Conservation (phyloP, 2,797 vertebrate genomes). For the Megaceryle alcyon region DNA sequence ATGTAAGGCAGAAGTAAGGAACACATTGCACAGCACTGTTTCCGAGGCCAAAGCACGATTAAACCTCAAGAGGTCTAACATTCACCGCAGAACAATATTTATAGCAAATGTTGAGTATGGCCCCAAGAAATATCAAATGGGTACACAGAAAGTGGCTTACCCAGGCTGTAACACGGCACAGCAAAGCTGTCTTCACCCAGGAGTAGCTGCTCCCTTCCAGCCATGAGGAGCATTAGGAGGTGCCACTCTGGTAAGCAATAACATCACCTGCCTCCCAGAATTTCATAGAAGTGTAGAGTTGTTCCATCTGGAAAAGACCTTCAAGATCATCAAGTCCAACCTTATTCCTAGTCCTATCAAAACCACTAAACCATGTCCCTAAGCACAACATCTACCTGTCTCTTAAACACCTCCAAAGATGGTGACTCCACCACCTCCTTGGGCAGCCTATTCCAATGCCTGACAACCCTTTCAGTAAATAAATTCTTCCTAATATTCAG, state of each 20-base stretch:
- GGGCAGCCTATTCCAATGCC: too few species aligned
- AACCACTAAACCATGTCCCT: too few species aligned
- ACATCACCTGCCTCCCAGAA: neutral
- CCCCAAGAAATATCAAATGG: neutral
- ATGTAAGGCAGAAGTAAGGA: neutral
- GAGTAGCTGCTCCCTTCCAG: neutral
- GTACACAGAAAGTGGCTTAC: neutral
- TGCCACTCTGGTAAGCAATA: neutral
- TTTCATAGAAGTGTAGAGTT: neutral
- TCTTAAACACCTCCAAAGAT: too few species aligned
- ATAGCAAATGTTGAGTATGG: neutral
- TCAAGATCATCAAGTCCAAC: too few species aligned
- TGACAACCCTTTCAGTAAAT: too few species aligned
- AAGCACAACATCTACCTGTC: too few species aligned
- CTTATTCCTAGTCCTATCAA: too few species aligned
- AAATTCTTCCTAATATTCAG: too few species aligned
- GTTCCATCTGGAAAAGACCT: too few species aligned
- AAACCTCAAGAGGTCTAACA: neutral
- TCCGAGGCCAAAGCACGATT: neutral
- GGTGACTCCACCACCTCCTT: too few species aligned
- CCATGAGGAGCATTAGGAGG: neutral
- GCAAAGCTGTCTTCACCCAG: neutral
- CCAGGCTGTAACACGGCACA: neutral
- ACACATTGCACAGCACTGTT: neutral
- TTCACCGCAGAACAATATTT: neutral